A percentile compares a stretch with the other conserved stretches of the same genome.
These are phyloP conservation scores for Ptychodera flava DNA, from an alignment of 35 echinoderm and acorn worm species.

Conservation along the genomic window DNA sequence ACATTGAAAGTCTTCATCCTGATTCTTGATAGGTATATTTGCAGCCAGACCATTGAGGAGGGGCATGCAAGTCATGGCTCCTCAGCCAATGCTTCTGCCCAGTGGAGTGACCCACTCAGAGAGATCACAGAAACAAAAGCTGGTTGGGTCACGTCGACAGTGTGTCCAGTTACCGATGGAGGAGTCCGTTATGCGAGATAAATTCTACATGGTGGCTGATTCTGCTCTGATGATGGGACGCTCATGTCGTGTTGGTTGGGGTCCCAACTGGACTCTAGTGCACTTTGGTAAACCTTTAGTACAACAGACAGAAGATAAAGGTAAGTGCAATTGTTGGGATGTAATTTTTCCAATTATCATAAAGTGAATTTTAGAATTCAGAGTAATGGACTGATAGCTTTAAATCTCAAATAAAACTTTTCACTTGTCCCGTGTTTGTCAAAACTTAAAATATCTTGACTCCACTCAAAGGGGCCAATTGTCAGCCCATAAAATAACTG, in stretches of 20 bases:
- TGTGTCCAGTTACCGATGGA: conserved; percentile 44
- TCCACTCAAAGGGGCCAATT: too few relatives aligned
- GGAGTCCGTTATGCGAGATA: conserved; percentile 47
- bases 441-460: too few relatives aligned
- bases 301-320: conserved; percentile 14
- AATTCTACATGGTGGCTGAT: conserved; percentile 55
- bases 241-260: conserved; percentile 76
- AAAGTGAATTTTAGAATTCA: too few relatives aligned
- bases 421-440: too few relatives aligned
- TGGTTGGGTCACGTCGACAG: conserved; percentile 63
- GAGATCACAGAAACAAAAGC: conserved; percentile 29
- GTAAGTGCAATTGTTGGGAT: background rate
- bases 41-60: conserved; percentile 23
- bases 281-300: conserved; percentile 77
- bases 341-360: background rate
- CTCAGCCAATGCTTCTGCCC: conserved; percentile 25
- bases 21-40: conserved; percentile 47
- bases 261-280: conserved; percentile 79
- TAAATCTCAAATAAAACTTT: too few relatives aligned
- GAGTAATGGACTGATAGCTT: too few relatives aligned
- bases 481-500: too few relatives aligned
- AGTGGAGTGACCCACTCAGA: conserved; percentile 38
- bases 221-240: conserved; percentile 59
- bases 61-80: background rate
- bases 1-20: too few relatives aligned